These are phyloP conservation scores for Pedetes capensis DNA, from an alignment of 2,113 vertebrate species.

Conservation along the genomic window DNA sequence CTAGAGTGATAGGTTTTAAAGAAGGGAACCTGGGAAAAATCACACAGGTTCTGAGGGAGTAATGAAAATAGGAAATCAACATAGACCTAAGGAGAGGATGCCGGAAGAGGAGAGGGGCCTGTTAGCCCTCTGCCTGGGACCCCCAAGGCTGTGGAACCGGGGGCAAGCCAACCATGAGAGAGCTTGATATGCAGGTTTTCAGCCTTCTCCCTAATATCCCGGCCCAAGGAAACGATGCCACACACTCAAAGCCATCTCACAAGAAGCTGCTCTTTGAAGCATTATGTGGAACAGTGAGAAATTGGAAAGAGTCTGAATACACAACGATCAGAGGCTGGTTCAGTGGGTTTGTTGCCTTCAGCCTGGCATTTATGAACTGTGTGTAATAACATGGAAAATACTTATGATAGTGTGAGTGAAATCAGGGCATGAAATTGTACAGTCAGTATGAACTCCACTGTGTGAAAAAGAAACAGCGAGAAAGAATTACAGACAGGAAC, in stretches of 20 bases:
- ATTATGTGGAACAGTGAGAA: not conserved
- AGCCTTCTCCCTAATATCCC: not conserved
- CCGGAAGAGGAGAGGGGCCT: not conserved
- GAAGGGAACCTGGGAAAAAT: not conserved
- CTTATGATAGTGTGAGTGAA: not conserved
- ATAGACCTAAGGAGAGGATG: not conserved
- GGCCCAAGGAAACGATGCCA: not conserved
- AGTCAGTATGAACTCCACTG: not conserved
- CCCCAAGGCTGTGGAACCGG: fast-evolving
- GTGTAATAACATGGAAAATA: constrained; percentile 45
- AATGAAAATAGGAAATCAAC: not conserved
- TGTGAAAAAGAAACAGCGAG: not conserved
- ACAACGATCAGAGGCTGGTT: not conserved
- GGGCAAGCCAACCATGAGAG: not conserved
- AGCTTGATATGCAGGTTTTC: fast-evolving
- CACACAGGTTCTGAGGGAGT: not conserved
- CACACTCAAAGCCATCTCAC: too few relatives aligned
- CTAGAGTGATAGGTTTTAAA: not conserved
- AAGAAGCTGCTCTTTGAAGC: not conserved
- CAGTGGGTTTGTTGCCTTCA: not conserved
- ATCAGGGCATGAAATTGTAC: not conserved
- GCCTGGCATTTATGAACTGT: not conserved
- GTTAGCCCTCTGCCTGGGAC: not conserved
- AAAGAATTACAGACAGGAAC: not conserved
- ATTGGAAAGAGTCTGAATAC: not conserved